Evolutionary conservation across 2,797 vertebrate genomes (phyloP), one percentile per base, ranked within the genome.

Genomic region (Myotis myotis): DNA sequence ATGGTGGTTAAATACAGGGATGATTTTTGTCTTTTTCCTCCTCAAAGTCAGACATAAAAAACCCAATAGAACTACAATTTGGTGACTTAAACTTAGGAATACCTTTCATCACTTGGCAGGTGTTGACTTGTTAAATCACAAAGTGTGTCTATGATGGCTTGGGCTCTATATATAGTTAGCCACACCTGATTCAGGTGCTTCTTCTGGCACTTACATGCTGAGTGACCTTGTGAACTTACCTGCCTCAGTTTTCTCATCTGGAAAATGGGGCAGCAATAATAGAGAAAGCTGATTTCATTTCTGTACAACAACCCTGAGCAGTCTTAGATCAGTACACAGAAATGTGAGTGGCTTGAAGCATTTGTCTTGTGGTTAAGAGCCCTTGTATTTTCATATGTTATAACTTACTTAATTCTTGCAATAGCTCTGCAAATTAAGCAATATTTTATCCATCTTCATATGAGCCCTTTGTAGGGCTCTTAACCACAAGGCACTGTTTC

Each of bases 61-160:
- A 71, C 30, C 17, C 17, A 75, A 1, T 87, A 62, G 30, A 71
- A 33, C 13, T 87, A 44, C 23, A 70, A 13, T 22, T 88, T n/a
- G 74, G 74, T 79, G 15, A 74, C 22, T 62, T 96, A 89, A 90
- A 89, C 44, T 93, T 91, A 82, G 38, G 78, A 66, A 49, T 87
- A 66, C 70, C 70, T 95, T 87, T 75, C 28, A 75, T 96, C 80
- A 74, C 88, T 86, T 95, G 91, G 60, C 91, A 94, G 28, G 72
- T 93, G 6, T 78, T 60, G 5, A 22, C 94, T 10, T 60, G 33
- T 60, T 71, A 76, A 71, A 41, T 82, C 89, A 16, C 1, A 49
- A 66, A 72, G 79, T 76, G 2, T 79, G 2, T 20, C 22, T 12
- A 0, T 55, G n/a, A n/a, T 30, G 36, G 3, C 5, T 38, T 90